phyloP scores from a whole-genome alignment of 37 sponge, comb jelly and placozoan species.

The Aphrocallistes beatrix region DNA sequence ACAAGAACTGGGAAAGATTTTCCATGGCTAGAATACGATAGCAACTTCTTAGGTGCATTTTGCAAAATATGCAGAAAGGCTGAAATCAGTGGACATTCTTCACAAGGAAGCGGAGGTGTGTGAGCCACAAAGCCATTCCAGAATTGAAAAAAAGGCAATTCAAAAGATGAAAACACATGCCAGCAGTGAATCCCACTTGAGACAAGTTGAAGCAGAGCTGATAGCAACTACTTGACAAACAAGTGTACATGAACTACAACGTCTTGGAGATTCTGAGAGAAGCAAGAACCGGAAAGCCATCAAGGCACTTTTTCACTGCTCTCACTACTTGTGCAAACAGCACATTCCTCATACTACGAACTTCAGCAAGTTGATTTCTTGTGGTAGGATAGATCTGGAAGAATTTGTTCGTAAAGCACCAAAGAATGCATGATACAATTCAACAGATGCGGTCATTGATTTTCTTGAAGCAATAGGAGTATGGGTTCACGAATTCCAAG shows the following conservation, averaged over 20 bases:
- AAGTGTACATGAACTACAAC: neutral
- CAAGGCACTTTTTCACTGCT: neutral
- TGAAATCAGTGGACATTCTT: neutral
- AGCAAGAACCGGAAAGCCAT: constrained; percentile 69
- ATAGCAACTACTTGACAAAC: neutral
- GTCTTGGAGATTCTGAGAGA: constrained; percentile 27
- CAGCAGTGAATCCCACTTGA: neutral
- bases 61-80: neutral
- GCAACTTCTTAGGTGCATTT: neutral
- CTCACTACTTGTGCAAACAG: neutral
- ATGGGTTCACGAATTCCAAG: too few relatives aligned
- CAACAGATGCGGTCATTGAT: too few relatives aligned
- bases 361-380: neutral
- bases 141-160: neutral
- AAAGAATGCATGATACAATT: neutral
- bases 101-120: neutral
- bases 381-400: neutral
- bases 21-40: neutral
- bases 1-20: neutral
- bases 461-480: too few relatives aligned
- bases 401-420: neutral
- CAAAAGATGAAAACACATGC: neutral
- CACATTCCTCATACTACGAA: neutral
- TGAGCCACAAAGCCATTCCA: constrained; percentile 2
- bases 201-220: neutral